Conservation (phyloP, 2,797 vertebrate genomes). For the Tapirus indicus region DNA sequence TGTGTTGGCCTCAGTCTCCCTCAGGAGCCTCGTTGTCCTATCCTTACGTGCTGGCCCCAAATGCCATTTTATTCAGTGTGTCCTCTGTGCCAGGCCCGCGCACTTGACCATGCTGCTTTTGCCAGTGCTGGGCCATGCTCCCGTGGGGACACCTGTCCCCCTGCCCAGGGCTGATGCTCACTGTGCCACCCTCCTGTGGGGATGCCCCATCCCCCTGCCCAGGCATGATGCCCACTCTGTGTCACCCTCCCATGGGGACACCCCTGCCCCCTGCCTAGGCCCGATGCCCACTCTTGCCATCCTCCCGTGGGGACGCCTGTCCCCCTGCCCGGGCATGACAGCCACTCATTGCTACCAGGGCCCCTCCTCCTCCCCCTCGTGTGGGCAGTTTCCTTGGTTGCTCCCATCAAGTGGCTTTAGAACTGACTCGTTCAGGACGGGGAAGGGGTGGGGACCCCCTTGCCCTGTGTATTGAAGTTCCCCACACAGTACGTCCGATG, state of each 20-base stretch:
- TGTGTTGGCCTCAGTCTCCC: no score
- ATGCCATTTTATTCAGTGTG: not conserved
- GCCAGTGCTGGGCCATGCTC: not conserved
- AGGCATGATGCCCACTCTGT: not conserved
- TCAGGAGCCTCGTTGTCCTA: not conserved
- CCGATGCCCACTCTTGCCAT: not conserved
- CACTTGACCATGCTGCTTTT: not conserved
- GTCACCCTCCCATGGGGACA: not conserved
- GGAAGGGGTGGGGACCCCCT: not conserved
- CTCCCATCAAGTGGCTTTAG: not conserved
- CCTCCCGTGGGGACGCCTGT: no score
- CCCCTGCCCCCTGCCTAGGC: not conserved
- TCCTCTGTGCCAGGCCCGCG: not conserved
- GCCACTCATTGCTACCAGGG: not conserved
- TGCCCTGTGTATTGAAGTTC: rapidly evolving
- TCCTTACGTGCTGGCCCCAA: no score
- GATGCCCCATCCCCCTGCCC: no score
- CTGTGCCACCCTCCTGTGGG: no score
- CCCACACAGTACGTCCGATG: rapidly evolving
- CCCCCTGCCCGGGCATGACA: rapidly evolving
- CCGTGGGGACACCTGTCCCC: not conserved
- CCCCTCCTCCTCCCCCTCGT: rapidly evolving
- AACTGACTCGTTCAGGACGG: not conserved
- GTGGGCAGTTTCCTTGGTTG: rapidly evolving
- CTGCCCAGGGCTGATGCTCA: rapidly evolving